These are phyloP conservation scores for Trissolcus brochymenae DNA, from an alignment of 2,888 invertebrate species.

Conservation along the genomic window DNA sequence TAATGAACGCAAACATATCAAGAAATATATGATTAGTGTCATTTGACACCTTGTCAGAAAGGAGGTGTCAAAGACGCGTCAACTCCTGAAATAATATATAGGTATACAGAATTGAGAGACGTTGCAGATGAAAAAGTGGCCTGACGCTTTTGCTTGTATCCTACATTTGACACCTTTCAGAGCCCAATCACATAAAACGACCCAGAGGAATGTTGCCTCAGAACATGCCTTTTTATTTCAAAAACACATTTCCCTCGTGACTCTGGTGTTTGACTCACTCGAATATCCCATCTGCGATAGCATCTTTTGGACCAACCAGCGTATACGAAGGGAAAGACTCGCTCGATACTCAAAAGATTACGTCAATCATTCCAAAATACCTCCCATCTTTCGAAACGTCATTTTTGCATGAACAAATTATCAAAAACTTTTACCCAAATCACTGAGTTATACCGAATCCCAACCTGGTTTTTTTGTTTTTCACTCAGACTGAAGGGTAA, in stretches of 20 bases:
- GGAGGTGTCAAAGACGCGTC: slow-evolving; percentile 5
- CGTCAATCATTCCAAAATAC: slow-evolving; percentile 2
- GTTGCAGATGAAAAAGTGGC: slow-evolving; percentile 2
- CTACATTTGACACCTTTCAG: slow-evolving; percentile 7
- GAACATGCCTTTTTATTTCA: slow-evolving; percentile 3
- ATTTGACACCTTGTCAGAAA: slow-evolving; percentile 5
- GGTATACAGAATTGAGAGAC: not conserved
- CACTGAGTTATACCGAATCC: no score
- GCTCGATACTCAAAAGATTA: not conserved
- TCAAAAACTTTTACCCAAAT: no score
- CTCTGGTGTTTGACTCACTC: not conserved
- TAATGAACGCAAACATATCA: no score
- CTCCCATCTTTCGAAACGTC: no score
- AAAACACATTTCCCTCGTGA: slow-evolving; percentile 5
- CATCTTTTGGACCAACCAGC: not conserved
- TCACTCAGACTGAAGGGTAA: no score
- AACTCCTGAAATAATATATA: not conserved
- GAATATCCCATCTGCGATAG: not conserved
- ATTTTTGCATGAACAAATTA: no score
- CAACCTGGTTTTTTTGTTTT: no score
- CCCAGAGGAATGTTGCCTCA: not conserved
- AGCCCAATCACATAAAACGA: not conserved
- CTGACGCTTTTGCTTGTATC: not conserved
- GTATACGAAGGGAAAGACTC: not conserved
- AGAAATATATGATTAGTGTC: not conserved